Conservation (phyloP, 2,113 vertebrate species). For the Smithornis capensis region DNA sequence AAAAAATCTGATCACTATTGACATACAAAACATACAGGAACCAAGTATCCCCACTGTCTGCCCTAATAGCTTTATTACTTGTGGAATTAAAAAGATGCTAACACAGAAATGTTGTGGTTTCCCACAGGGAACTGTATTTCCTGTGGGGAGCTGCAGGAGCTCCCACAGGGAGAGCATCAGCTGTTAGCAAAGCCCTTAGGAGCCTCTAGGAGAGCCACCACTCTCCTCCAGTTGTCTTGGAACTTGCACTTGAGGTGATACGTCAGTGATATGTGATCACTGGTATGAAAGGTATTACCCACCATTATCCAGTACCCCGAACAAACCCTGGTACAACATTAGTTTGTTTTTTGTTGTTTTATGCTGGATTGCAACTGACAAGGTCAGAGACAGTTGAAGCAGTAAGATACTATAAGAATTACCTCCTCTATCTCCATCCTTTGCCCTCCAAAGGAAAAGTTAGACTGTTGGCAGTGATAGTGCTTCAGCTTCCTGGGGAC, state of each 20-base stretch:
- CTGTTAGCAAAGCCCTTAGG: not conserved
- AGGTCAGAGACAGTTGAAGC: not conserved
- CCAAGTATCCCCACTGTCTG: not conserved
- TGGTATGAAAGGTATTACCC: not conserved
- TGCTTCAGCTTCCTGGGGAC: not conserved
- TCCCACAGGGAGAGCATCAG: not conserved
- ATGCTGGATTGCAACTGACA: not conserved
- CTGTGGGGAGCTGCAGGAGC: not conserved
- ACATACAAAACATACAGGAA: not conserved
- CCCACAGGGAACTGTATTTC: not conserved
- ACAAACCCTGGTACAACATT: accelerated
- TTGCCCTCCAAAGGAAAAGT: not conserved
- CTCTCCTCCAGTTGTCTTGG: not conserved
- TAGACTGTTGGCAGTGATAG: not conserved
- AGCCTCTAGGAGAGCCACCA: not conserved
- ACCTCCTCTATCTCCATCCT: not conserved
- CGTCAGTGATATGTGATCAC: not conserved
- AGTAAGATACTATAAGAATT: not conserved
- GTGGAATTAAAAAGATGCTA: not conserved
- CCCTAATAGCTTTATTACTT: not conserved
- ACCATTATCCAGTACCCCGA: not conserved
- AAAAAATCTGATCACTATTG: not conserved
- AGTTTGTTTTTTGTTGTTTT: not conserved
- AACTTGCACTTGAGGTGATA: not conserved
- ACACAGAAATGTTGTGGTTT: not conserved